Evolutionary conservation across 2,888 invertebrate species (phyloP).

Genomic region (Macaria notata): DNA sequence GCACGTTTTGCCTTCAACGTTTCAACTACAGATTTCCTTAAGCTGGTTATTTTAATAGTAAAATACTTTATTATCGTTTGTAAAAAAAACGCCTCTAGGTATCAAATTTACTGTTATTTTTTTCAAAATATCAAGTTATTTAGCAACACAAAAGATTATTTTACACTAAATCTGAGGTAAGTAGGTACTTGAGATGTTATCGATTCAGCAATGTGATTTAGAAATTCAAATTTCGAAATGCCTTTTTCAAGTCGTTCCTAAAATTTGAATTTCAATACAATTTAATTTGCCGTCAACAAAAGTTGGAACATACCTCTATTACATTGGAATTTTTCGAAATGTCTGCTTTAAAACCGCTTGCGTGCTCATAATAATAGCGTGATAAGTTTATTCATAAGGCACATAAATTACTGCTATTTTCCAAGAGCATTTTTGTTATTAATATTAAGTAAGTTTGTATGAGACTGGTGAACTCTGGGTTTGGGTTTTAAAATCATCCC

Average conservation of each 20-base stretch:
- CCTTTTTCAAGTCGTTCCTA: not conserved
- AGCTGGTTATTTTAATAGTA: no score
- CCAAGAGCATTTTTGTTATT: slow-evolving; percentile 32
- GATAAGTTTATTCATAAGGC: slow-evolving; percentile 38
- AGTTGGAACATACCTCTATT: slow-evolving; percentile 1
- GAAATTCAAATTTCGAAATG: not conserved
- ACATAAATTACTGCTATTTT: slow-evolving; percentile 40
- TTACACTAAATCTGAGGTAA: no score
- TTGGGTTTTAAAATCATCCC: no score
- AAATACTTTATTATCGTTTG: no score
- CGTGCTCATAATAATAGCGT: slow-evolving; percentile 38
- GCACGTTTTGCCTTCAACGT: no score
- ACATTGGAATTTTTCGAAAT: slow-evolving; percentile 23
- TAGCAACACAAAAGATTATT: no score
- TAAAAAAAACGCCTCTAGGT: no score
- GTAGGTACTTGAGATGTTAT: not conserved
- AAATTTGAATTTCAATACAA: slow-evolving; percentile 13
- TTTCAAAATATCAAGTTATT: no score
- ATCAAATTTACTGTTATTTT: no score
- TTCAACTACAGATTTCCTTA: no score
- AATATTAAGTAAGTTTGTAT: slow-evolving; percentile 22
- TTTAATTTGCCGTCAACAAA: slow-evolving; percentile 10
- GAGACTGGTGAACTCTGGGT: slow-evolving; percentile 16
- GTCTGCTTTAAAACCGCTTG: slow-evolving; percentile 28
- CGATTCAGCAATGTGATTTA: not conserved